Evolutionary conservation across 1,140 invertebrate genomes (phyloP).

Genomic region (Brachionus rotundiformis): DNA sequence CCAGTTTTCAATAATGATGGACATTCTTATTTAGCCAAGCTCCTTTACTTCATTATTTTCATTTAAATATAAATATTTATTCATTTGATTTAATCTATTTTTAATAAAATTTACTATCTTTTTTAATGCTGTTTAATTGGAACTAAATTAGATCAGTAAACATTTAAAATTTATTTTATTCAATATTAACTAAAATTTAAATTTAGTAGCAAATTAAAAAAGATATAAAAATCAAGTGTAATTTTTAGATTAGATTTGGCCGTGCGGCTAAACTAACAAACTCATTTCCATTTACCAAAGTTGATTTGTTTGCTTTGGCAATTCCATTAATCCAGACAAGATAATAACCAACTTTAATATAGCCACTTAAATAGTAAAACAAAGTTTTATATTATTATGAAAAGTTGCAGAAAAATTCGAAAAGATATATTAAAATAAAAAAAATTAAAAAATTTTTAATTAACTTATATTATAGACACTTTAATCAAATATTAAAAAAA

Average conservation of each 20-base stretch:
- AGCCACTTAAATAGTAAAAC: background rate
- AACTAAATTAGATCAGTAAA: no score
- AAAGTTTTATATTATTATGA: no score
- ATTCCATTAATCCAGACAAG: background rate
- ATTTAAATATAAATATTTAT: slow-evolving; percentile 19
- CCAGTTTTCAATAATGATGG: slow-evolving; percentile 79
- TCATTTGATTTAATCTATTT: background rate
- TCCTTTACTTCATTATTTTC: slow-evolving; percentile 72
- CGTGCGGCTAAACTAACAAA: background rate
- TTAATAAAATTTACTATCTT: background rate
- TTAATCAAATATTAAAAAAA: no score
- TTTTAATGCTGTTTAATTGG: background rate
- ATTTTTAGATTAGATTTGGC: no score
- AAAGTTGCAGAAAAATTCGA: no score
- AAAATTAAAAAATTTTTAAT: no score
- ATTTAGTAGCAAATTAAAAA: no score
- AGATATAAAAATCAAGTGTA: no score
- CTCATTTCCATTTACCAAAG: background rate
- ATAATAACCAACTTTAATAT: background rate
- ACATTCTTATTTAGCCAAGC: slow-evolving; percentile 83
- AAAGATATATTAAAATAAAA: no score
- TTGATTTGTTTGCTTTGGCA: background rate
- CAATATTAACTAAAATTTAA: no score
- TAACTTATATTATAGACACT: no score
- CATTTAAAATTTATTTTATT: no score